Evolutionary conservation across 2,888 invertebrate genomes (phyloP).

Genomic region (Hoplodrina blanda): DNA sequence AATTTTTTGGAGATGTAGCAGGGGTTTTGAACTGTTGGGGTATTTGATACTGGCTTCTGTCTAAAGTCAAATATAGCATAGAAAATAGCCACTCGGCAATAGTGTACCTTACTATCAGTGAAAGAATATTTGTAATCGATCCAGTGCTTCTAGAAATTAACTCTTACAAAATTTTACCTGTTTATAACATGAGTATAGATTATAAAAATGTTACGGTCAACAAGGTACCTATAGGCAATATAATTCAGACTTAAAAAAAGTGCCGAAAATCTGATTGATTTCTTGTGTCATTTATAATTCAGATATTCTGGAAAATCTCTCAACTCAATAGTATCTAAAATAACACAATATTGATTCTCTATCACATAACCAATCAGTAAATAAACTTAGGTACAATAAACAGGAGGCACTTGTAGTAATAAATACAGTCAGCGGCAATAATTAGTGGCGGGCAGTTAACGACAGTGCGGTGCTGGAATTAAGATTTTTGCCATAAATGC

Average conservation of each 20-base stretch:
- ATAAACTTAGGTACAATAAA: constrained; percentile 59
- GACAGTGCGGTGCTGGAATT: constrained; percentile 85
- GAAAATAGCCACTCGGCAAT: no score
- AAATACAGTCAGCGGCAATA: constrained; percentile 87
- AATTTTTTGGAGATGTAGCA: constrained; percentile 15
- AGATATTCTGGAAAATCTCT: neutral
- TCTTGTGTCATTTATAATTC: neutral
- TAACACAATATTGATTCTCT: constrained; percentile 25
- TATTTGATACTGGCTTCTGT: neutral
- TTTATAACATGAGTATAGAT: no score
- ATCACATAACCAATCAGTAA: constrained; percentile 40
- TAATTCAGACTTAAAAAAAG: neutral
- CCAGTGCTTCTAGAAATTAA: no score
- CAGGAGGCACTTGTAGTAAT: constrained; percentile 77
- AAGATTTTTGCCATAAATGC: constrained; percentile 91
- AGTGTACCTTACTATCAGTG: no score
- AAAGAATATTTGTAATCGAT: no score
- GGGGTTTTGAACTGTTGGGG: neutral
- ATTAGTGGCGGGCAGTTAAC: constrained; percentile 89
- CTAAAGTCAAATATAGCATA: no score
- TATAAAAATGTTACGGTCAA: neutral
- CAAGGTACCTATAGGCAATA: no score
- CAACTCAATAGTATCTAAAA: constrained; percentile 13
- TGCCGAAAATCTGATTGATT: neutral
- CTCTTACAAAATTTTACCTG: no score